Percentiles rank a stretch among this genome's conserved stretches.
Conservation (phyloP, 2,113 vertebrate genomes). For the Otus sunia region DNA sequence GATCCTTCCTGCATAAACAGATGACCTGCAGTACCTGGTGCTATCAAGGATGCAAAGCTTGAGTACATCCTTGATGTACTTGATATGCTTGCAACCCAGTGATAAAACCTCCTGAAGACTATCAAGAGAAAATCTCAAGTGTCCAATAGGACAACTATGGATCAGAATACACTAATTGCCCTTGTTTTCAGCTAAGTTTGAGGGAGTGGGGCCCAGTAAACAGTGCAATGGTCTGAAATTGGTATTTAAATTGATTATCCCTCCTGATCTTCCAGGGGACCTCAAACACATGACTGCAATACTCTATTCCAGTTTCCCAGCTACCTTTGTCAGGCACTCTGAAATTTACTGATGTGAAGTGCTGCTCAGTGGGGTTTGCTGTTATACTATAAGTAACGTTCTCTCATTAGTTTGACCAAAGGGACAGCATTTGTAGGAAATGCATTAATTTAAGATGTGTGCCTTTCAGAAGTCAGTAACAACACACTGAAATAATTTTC, state of each 20-base stretch:
- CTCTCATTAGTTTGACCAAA: neutral
- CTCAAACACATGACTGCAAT: neutral
- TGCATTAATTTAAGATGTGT: accelerated
- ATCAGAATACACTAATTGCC: neutral
- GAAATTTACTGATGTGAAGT: neutral
- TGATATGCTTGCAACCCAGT: neutral
- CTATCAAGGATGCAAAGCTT: neutral
- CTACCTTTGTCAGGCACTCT: neutral
- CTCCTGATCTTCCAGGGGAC: neutral
- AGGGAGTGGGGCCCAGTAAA: neutral
- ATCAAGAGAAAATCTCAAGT: neutral
- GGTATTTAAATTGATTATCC: neutral
- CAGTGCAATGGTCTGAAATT: neutral
- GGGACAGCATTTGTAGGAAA: neutral
- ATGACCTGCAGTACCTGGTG: neutral
- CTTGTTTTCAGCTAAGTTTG: neutral
- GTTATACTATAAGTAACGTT: neutral
- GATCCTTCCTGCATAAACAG: neutral
- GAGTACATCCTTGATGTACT: neutral
- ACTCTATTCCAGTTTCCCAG: neutral
- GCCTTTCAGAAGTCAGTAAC: neutral
- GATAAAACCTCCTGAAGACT: neutral
- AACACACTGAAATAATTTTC: neutral
- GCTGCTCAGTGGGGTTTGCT: neutral
- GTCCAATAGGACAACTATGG: neutral